phyloP scores from a whole-genome alignment of 2,797 vertebrate species.

The Enteromius trimaculatus region DNA sequence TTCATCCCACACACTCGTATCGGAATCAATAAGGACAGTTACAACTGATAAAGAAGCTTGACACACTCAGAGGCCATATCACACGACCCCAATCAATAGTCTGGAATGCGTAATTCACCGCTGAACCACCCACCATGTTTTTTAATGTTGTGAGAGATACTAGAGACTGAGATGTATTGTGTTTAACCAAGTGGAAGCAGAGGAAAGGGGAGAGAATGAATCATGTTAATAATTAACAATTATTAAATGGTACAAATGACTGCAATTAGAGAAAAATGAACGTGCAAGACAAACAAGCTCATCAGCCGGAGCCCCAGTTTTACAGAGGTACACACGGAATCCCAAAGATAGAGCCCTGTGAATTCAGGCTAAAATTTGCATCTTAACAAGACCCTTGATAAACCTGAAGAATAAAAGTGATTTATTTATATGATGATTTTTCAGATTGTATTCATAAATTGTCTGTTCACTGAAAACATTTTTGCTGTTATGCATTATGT shows the following conservation, averaged over 20 bases:
- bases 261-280: slow-evolving; percentile 49
- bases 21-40: slow-evolving; percentile 61
- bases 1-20: slow-evolving; percentile 31
- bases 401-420: slow-evolving; percentile 15
- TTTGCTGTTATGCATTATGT: slow-evolving; percentile 9
- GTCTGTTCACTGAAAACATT: background rate
- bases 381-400: slow-evolving; percentile 18
- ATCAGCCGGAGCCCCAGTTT: slow-evolving; percentile 44
- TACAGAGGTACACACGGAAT: slow-evolving; percentile 47
- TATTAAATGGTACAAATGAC: slow-evolving; percentile 54
- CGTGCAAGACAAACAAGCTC: slow-evolving; percentile 53
- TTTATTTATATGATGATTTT: slow-evolving; percentile 9
- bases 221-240: slow-evolving; percentile 50
- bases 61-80: slow-evolving; percentile 61
- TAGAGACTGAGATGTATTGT: background rate
- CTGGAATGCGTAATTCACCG: slow-evolving; percentile 65
- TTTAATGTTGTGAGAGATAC: slow-evolving; percentile 32
- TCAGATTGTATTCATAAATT: background rate
- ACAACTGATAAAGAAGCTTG: slow-evolving; percentile 62
- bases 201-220: slow-evolving; percentile 22
- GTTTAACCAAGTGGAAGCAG: slow-evolving; percentile 20
- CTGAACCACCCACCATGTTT: slow-evolving; percentile 55
- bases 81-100: slow-evolving; percentile 68
- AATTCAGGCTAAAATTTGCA: slow-evolving; percentile 59
- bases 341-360: slow-evolving; percentile 41